Percentiles rank a stretch among this genome's conserved stretches.
phyloP scores from a whole-genome alignment of 2,113 vertebrate species.

The Rhinolophus ferrumequinum region DNA sequence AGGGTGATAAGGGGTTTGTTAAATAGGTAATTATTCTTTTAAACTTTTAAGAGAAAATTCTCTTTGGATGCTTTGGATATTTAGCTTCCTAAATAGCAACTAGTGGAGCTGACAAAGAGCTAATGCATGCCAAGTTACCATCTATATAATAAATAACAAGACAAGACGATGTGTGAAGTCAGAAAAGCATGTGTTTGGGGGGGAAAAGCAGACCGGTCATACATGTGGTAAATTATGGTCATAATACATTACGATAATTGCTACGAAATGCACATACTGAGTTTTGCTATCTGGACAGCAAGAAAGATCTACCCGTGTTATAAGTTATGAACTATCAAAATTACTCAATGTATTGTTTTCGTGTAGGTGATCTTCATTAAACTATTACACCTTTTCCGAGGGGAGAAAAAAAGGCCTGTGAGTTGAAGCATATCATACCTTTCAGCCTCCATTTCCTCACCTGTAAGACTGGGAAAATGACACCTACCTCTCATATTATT shows the following conservation, averaged over 20 bases:
- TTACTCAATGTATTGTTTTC: background rate
- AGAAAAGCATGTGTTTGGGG: background rate
- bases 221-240: background rate
- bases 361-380: background rate
- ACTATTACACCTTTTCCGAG: background rate
- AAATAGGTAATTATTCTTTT: background rate
- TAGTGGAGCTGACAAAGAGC: background rate
- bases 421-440: background rate
- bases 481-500: background rate
- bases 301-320: background rate
- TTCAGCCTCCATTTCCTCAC: background rate
- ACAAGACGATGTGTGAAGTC: background rate
- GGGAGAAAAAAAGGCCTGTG: background rate
- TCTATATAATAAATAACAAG: background rate
- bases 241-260: background rate
- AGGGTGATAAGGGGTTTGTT: background rate
- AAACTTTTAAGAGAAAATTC: background rate
- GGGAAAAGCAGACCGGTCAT: background rate
- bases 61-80: background rate
- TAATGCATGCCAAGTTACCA: background rate
- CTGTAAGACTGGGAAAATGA: background rate
- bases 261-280: background rate
- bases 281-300: background rate
- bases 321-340: constrained; percentile 3
- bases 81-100: constrained; percentile 1